Percentiles rank a stretch among this genome's conserved stretches.
These are phyloP conservation scores for Paratrypauchen microcephalus DNA, from an alignment of 2,797 vertebrate genomes.

Conservation along the genomic window DNA sequence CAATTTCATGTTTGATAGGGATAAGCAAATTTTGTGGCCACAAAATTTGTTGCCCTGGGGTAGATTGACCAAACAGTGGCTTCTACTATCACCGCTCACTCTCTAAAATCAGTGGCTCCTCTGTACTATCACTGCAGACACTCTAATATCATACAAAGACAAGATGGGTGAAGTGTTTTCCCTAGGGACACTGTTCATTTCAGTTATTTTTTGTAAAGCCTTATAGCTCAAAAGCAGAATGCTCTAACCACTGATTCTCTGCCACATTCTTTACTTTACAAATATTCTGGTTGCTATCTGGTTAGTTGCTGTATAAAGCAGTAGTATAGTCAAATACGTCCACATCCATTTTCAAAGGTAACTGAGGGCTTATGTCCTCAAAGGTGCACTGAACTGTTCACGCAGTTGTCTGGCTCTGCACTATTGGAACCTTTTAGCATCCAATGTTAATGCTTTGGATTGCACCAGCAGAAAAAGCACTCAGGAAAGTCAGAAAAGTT, in stretches of 20 bases:
- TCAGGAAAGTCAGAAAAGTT: not conserved
- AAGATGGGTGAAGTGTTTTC: too few species aligned
- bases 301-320: not conserved
- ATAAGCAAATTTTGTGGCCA: too few species aligned
- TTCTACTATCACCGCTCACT: too few species aligned
- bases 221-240: not conserved
- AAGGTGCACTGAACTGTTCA: not conserved
- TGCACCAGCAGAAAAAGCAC: not conserved
- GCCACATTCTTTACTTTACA: not conserved
- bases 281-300: not conserved
- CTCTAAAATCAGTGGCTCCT: too few species aligned
- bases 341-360: not conserved
- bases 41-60: too few species aligned
- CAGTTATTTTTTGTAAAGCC: too few species aligned
- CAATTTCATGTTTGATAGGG: too few species aligned
- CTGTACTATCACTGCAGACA: too few species aligned
- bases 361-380: not conserved
- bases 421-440: slow-evolving; percentile 1
- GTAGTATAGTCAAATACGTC: too few species aligned
- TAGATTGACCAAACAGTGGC: too few species aligned
- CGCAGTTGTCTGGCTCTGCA: not conserved
- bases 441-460: slow-evolving; percentile 8
- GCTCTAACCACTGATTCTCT: not conserved
- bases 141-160: too few species aligned
- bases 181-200: too few species aligned